Base-by-base conservation (phyloP, 2,888 invertebrate genomes). In the Spatulosminthurus flaviceps region DNA sequence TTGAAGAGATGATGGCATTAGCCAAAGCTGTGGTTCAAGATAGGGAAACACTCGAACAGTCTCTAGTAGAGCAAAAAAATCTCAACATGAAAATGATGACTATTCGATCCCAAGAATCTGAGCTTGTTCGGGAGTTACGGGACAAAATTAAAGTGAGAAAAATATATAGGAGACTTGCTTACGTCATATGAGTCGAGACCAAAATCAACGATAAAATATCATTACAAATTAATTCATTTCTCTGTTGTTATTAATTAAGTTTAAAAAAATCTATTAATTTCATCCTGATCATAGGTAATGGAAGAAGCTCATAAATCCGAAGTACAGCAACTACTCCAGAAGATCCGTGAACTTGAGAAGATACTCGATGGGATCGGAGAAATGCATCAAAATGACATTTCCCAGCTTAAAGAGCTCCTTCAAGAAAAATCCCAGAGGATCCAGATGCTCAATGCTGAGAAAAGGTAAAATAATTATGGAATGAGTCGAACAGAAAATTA, bases 81-180 rank as follows among this genome's bases (percentile, higher is more conserved):
- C 51, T 84, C 4, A 84, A 84, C 51, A 81, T 81, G 21, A 78
- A 82, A 78, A 80, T 85, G 29, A 82, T 85, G 78, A 41, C 29
- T n/a, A 69, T 84, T n/a, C 67, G 84, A 21, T 74, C 78, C 0
- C 79, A 81, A 43, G 83, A 85, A 70, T 81, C 81, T 64, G 81
- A 81, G 34, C 78, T 85, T 24, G 83, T 85, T 34, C 70, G 41
- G 7, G 81, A 83, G 64, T 80, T 84, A n/a, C 81, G 81, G 67
- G 77, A 78, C n/a, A 84, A 84, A 80, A 83, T 84, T 16, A 79
- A 83, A 78, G 85, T 84, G 76, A 60, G 19, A 26, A 66, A 24
- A 28, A 11, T 70, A 24, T 34, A 41, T 70, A 16, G 2, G 9
- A 41, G 34, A n/a, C n/a, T n/a, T n/a, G n/a, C n/a, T n/a, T n/a